Evolutionary conservation across 2,888 invertebrate genomes (phyloP).

Genomic region (Hedychridium roseum): DNA sequence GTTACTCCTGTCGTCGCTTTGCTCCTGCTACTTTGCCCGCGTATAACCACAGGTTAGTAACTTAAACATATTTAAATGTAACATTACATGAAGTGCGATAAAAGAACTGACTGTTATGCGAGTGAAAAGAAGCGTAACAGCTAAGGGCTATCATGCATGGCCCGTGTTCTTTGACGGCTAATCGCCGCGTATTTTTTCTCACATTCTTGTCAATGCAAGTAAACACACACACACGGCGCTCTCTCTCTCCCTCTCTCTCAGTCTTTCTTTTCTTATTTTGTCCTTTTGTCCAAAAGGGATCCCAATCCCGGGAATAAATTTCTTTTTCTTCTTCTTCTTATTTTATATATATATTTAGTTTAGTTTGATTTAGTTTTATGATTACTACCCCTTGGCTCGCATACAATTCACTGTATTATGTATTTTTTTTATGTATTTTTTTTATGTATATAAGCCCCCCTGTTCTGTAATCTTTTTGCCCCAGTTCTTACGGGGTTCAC

Average conservation of each 20-base stretch:
- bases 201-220: not conserved
- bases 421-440: too few species aligned
- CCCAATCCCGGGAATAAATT: too few species aligned
- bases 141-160: not conserved
- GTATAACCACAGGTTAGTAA: constrained; percentile 80
- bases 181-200: not conserved
- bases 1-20: constrained; percentile 76
- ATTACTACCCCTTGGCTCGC: too few species aligned
- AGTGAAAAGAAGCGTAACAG: not conserved
- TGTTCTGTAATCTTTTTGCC: too few species aligned
- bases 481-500: too few species aligned
- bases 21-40: constrained; percentile 78
- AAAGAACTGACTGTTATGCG: not conserved
- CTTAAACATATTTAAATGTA: too few species aligned
- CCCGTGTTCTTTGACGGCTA: too few species aligned
- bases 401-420: too few species aligned
- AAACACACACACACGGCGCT: not conserved
- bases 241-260: not conserved
- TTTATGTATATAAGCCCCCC: too few species aligned
- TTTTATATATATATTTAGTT: too few species aligned
- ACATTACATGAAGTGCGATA: not conserved
- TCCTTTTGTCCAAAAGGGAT: not conserved
- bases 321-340: too few species aligned
- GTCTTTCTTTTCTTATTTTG: not conserved
- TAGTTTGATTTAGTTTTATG: too few species aligned